Conservation (phyloP, 2,797 vertebrate species). For the Sebastes trivittatus region DNA sequence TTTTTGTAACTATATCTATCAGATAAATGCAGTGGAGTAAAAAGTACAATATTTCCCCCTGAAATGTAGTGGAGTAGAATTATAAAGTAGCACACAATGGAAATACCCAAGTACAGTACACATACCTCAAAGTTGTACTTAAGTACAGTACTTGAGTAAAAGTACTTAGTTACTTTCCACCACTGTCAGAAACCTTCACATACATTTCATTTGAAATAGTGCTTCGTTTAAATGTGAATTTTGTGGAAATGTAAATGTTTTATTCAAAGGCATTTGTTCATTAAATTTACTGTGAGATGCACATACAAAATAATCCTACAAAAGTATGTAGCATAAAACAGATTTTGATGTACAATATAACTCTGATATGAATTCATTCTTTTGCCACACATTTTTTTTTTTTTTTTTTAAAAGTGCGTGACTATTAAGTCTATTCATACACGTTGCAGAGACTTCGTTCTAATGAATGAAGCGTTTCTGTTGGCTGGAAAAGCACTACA, state of each 20-base stretch:
- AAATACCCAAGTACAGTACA: too few relatives aligned
- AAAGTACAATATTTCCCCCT: too few relatives aligned
- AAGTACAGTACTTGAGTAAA: too few relatives aligned
- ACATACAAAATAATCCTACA: slow-evolving; percentile 28
- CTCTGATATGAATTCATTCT: slow-evolving; percentile 2
- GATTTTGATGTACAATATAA: slow-evolving; percentile 32
- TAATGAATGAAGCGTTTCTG: background rate
- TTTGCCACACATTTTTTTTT: background rate
- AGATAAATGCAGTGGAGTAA: too few relatives aligned
- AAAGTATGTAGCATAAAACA: slow-evolving; percentile 56
- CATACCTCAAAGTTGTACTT: too few relatives aligned
- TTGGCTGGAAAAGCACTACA: slow-evolving; percentile 38
- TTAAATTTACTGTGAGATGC: slow-evolving; percentile 32
- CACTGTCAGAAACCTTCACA: slow-evolving; percentile 6
- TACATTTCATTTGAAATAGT: background rate
- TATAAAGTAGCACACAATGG: too few relatives aligned
- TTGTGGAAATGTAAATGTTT: slow-evolving; percentile 43
- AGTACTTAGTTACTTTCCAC: background rate
- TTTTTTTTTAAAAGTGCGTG: background rate
- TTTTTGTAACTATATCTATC: too few relatives aligned
- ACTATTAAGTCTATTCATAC: background rate
- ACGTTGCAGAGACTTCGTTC: background rate
- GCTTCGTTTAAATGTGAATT: slow-evolving; percentile 39
- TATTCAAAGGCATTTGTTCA: slow-evolving; percentile 31
- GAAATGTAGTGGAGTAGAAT: too few relatives aligned